Conservation (phyloP, 2,797 vertebrate species). For the Calcarius lapponicus region DNA sequence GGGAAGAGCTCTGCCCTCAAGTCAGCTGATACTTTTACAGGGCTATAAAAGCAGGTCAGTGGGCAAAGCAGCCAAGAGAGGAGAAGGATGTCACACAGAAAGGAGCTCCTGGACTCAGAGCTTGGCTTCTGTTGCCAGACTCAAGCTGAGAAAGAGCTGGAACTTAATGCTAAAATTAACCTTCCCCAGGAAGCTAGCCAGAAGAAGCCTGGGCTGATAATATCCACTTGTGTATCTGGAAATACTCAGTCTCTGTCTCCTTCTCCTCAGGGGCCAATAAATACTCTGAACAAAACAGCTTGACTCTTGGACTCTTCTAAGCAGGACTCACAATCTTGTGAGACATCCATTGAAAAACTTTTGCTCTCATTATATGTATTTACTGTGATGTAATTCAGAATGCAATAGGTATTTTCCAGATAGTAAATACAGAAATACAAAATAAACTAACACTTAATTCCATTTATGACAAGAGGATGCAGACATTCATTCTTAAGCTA, state of each 20-base stretch:
- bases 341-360: slow-evolving; percentile 20
- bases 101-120: slow-evolving; percentile 56
- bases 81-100: slow-evolving; percentile 53
- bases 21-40: slow-evolving; percentile 59
- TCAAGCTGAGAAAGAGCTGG: slow-evolving; percentile 66
- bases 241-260: slow-evolving; percentile 68
- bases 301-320: slow-evolving; percentile 49
- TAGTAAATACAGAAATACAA: neutral
- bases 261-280: slow-evolving; percentile 45
- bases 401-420: slow-evolving; percentile 3
- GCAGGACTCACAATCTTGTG: neutral
- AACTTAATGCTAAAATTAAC: slow-evolving; percentile 69
- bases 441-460: neutral
- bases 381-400: neutral
- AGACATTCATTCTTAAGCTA: neutral
- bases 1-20: slow-evolving; percentile 32
- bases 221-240: slow-evolving; percentile 67
- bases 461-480: neutral
- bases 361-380: neutral
- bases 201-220: slow-evolving; percentile 68
- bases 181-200: slow-evolving; percentile 64
- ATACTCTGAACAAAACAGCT: slow-evolving; percentile 44
- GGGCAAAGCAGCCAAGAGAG: slow-evolving; percentile 46
- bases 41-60: slow-evolving; percentile 58
- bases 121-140: slow-evolving; percentile 66